Evolutionary conservation across 1,140 invertebrate species (phyloP).

Genomic region (Drosophila seguyi): DNA sequence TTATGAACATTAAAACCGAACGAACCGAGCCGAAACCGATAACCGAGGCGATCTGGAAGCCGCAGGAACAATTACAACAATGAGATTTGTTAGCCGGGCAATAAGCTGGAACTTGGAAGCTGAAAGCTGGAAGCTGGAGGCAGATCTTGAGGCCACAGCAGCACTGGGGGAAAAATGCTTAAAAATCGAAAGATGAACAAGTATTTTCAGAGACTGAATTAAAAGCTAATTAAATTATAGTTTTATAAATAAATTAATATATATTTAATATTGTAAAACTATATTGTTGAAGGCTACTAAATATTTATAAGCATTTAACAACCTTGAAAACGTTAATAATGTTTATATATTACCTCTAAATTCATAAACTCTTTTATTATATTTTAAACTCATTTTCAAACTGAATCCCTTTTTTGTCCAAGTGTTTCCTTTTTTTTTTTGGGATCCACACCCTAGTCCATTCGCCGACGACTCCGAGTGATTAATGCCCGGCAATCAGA

Average conservation of each 20-base stretch:
- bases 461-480: constrained; percentile 16
- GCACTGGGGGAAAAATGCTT: not conserved
- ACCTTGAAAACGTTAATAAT: not conserved
- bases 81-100: constrained; percentile 49
- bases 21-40: constrained; percentile 26
- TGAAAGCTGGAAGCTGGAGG: constrained; percentile 34
- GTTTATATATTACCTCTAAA: not conserved
- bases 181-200: not conserved
- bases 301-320: not conserved
- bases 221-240: not conserved
- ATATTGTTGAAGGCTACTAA: too few species aligned
- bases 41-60: constrained; percentile 38
- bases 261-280: not conserved
- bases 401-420: too few species aligned
- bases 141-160: too few species aligned
- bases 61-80: constrained; percentile 64
- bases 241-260: not conserved
- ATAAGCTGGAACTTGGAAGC: constrained; percentile 43
- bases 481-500: constrained; percentile 71
- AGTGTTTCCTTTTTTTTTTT: constrained; percentile 13
- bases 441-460: constrained; percentile 27
- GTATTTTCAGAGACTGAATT: not conserved
- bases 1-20: constrained; percentile 34
- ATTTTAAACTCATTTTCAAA: too few species aligned
- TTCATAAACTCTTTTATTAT: not conserved